phyloP scores from a whole-genome alignment of 2,113 vertebrate species.

The Rhinichthys klamathensis region DNA sequence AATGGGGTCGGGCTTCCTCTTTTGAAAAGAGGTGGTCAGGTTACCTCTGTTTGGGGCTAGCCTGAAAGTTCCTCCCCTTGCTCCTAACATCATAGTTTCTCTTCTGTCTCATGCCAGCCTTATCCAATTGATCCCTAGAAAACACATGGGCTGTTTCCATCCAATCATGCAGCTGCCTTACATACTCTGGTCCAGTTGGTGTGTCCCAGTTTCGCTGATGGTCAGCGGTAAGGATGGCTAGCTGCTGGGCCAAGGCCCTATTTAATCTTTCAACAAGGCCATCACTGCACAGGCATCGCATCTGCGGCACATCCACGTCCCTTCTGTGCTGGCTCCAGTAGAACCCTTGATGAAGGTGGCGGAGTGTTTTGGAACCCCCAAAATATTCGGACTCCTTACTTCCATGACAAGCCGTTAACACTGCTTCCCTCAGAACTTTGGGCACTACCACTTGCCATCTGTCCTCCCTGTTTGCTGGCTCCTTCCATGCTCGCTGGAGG shows the following conservation, averaged over 20 bases:
- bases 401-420: neutral
- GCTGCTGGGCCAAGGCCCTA: too few relatives aligned
- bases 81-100: too few relatives aligned
- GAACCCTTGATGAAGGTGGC: neutral
- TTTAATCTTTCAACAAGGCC: too few relatives aligned
- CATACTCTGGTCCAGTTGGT: too few relatives aligned
- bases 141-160: too few relatives aligned
- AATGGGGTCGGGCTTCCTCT: too few relatives aligned
- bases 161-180: too few relatives aligned
- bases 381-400: neutral
- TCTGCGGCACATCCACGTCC: neutral
- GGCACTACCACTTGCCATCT: slow-evolving; percentile 40
- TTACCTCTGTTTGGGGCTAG: neutral
- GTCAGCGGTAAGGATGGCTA: too few relatives aligned
- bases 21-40: neutral
- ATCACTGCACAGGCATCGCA: neutral
- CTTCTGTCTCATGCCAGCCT: too few relatives aligned
- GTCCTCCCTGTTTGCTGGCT: slow-evolving; percentile 16
- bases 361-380: neutral
- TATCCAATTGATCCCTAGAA: too few relatives aligned
- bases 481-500: slow-evolving; percentile 20
- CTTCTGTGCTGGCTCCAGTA: neutral
- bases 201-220: too few relatives aligned
- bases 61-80: too few relatives aligned
- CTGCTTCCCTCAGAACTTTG: neutral